A percentile compares a stretch with the other conserved stretches of the same genome.
These are phyloP conservation scores for Mesoclemmys tuberculata DNA, from an alignment of 2,113 vertebrate species.

Conservation along the genomic window DNA sequence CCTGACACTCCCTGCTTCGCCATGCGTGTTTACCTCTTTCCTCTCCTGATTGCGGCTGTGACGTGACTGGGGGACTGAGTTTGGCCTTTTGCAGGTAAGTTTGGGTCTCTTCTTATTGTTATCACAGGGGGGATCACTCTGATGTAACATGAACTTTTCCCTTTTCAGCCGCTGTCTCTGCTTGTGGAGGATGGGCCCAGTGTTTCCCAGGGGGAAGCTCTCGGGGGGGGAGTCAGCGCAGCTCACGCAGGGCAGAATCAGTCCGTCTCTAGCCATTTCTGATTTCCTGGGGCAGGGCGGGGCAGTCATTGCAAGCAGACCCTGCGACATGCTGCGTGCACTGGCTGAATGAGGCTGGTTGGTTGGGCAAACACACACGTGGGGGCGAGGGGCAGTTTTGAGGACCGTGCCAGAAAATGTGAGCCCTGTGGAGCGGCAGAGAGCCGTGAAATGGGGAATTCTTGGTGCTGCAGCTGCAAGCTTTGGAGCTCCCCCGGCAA, in stretches of 20 bases:
- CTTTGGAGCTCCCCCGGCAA: not conserved
- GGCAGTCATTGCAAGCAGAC: not conserved
- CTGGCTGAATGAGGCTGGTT: not conserved
- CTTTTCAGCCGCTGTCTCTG: not conserved
- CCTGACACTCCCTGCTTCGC: not conserved
- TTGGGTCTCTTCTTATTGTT: not conserved
- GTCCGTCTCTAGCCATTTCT: not conserved
- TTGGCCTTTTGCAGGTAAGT: conserved; percentile 3
- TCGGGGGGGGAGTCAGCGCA: not conserved
- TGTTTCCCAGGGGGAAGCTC: not conserved
- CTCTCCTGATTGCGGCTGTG: fast-evolving
- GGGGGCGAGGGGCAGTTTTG: not conserved
- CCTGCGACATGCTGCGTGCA: not conserved
- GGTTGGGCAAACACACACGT: not conserved
- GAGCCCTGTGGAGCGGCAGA: not conserved
- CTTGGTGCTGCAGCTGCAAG: not conserved
- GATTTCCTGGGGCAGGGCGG: fast-evolving
- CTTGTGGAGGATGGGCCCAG: not conserved
- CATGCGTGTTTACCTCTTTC: not conserved
- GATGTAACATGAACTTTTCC: not conserved
- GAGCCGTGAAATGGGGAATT: not conserved
- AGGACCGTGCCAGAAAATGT: not conserved
- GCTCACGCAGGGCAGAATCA: not conserved
- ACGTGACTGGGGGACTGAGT: not conserved
- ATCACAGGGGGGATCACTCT: not conserved